Conservation (phyloP, 2,797 vertebrate species). For the Melanotaenia trifasciata region DNA sequence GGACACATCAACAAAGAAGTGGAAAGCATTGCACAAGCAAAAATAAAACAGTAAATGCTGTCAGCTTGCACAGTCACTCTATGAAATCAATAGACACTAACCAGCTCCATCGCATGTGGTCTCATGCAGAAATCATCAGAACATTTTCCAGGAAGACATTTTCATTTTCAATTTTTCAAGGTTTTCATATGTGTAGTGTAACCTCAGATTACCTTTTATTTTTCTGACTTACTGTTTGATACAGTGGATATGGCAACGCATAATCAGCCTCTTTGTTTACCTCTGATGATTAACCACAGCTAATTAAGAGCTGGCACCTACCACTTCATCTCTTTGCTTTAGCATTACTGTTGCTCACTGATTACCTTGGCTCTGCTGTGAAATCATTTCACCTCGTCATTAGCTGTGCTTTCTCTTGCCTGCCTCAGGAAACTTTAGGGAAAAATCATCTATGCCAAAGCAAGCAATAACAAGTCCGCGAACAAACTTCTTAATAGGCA, state of each 20-base stretch:
- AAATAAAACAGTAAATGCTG: background rate
- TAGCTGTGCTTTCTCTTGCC: constrained; percentile 48
- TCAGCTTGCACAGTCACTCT: background rate
- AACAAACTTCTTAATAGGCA: constrained; percentile 29
- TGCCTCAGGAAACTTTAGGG: constrained; percentile 48
- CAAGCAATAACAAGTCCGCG: constrained; percentile 30
- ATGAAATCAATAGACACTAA: background rate
- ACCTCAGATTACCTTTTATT: constrained; percentile 27
- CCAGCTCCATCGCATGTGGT: background rate
- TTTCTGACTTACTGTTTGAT: background rate
- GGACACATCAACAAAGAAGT: background rate
- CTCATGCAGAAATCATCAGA: background rate
- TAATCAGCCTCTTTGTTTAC: constrained; percentile 62
- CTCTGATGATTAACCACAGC: constrained; percentile 52
- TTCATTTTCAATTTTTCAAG: background rate
- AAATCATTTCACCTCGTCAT: constrained; percentile 64
- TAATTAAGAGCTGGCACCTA: constrained; percentile 62
- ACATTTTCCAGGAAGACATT: background rate
- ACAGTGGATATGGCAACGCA: constrained; percentile 23
- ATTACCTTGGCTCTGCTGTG: constrained; percentile 61
- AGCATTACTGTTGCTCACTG: constrained; percentile 36
- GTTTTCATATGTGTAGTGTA: background rate
- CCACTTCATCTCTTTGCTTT: constrained; percentile 36
- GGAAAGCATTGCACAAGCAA: background rate
- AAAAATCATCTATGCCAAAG: constrained; percentile 33